A percentile compares a stretch with the other conserved stretches of the same genome.
These are phyloP conservation scores for Lycocerus yunnanus DNA, from an alignment of 2,888 invertebrate species.

Conservation along the genomic window DNA sequence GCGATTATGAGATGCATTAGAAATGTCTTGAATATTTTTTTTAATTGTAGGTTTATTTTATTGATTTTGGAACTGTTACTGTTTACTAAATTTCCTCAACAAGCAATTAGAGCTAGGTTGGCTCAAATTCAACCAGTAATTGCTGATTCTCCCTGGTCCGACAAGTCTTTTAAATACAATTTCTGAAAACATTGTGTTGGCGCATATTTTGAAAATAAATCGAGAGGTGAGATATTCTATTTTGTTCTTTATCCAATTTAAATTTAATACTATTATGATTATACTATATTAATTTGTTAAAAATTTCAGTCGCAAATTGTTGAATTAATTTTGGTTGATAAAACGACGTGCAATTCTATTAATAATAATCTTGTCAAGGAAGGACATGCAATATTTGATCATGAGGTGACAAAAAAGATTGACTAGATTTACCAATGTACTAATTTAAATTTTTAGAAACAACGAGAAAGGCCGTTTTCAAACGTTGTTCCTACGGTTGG, in stretches of 20 bases:
- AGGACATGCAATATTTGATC: background rate
- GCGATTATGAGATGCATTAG: too few relatives aligned
- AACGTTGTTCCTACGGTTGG: background rate
- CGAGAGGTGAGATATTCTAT: background rate
- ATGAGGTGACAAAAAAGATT: background rate
- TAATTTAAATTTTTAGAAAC: background rate
- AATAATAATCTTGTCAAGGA: background rate
- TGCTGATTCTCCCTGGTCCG: background rate
- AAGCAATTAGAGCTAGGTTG: background rate
- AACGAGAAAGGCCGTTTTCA: background rate
- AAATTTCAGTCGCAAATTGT: background rate
- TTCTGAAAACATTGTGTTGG: background rate
- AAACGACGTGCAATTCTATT: background rate
- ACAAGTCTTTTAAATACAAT: background rate
- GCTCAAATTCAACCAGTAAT: background rate
- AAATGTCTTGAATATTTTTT: too few relatives aligned
- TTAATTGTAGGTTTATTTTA: background rate
- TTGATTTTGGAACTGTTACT: background rate
- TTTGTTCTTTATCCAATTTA: background rate
- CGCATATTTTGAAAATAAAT: background rate
- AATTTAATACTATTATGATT: too few relatives aligned
- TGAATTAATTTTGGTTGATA: background rate
- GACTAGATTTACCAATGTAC: background rate
- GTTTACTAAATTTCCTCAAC: background rate
- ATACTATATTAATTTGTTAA: background rate